These are phyloP conservation scores for Tympanoctomys barrerae DNA, from an alignment of 2,797 vertebrate species.

Conservation along the genomic window DNA sequence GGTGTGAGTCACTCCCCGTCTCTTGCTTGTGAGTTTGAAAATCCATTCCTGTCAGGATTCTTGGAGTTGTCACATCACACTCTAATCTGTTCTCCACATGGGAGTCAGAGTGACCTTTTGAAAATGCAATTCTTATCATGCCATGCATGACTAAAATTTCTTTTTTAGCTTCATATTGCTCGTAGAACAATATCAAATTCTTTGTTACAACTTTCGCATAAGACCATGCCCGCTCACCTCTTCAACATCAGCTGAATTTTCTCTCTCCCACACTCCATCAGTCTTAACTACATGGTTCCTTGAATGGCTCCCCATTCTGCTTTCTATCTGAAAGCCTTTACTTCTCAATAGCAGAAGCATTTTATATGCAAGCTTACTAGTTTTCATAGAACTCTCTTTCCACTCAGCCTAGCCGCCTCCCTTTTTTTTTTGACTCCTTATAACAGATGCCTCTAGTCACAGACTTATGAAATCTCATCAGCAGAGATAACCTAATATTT, in stretches of 20 bases:
- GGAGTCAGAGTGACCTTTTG: not conserved
- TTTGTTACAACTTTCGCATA: not conserved
- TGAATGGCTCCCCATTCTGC: not conserved
- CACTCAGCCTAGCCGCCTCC: not conserved
- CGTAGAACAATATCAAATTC: slow-evolving; percentile 25
- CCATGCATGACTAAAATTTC: not conserved
- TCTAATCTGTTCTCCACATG: not conserved
- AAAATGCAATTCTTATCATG: slow-evolving; percentile 32
- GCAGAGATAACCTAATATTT: not conserved
- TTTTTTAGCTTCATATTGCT: not conserved
- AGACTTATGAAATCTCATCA: not conserved
- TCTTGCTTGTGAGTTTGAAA: not conserved
- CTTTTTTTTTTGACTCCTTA: not conserved
- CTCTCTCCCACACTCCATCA: not conserved
- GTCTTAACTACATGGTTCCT: not conserved
- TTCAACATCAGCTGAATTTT: not conserved
- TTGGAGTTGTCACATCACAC: not conserved
- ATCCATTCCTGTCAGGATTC: not conserved
- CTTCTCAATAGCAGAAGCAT: not conserved
- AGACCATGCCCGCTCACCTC: not conserved
- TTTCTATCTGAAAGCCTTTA: not conserved
- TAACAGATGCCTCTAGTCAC: not conserved
- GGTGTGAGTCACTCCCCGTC: not conserved
- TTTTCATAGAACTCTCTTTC: not conserved
- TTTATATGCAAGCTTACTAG: not conserved